Evolutionary conservation across 2,797 vertebrate genomes (phyloP).

Genomic region (Lepus oiostolus): DNA sequence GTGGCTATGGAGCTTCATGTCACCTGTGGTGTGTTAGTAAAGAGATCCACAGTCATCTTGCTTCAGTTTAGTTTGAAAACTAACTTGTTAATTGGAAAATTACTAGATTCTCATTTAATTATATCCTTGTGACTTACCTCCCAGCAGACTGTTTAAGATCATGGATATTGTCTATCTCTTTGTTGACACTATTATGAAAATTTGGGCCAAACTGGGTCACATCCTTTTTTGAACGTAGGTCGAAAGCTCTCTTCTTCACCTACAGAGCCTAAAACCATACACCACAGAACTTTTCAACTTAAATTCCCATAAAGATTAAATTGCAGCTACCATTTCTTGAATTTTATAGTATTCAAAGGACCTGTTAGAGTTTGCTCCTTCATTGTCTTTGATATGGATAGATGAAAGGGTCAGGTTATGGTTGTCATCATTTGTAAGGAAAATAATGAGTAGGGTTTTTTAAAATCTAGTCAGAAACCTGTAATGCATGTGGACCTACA

Average conservation of each 20-base stretch:
- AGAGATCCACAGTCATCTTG: background rate
- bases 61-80: conserved; percentile 47
- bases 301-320: conserved; percentile 14
- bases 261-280: conserved; percentile 5
- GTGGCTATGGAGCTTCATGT: background rate
- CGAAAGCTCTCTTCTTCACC: background rate
- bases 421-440: background rate
- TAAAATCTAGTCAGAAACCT: background rate
- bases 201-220: background rate
- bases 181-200: conserved; percentile 40
- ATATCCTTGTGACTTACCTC: conserved; percentile 41
- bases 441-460: background rate
- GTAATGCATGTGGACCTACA: background rate
- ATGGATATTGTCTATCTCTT: conserved; percentile 27
- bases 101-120: conserved; percentile 61
- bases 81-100: conserved; percentile 53
- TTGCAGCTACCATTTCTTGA: background rate
- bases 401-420: background rate
- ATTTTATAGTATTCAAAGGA: background rate
- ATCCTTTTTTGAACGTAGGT: background rate
- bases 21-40: conserved; percentile 32
- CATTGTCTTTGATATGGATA: background rate
- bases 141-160: conserved; percentile 15
- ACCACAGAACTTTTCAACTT: background rate
- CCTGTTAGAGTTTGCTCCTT: background rate